These are phyloP conservation scores for Chondrilla cf. caribensis DNA, from an alignment of 37 sponge, comb jelly and placozoan species.

Conservation along the genomic window DNA sequence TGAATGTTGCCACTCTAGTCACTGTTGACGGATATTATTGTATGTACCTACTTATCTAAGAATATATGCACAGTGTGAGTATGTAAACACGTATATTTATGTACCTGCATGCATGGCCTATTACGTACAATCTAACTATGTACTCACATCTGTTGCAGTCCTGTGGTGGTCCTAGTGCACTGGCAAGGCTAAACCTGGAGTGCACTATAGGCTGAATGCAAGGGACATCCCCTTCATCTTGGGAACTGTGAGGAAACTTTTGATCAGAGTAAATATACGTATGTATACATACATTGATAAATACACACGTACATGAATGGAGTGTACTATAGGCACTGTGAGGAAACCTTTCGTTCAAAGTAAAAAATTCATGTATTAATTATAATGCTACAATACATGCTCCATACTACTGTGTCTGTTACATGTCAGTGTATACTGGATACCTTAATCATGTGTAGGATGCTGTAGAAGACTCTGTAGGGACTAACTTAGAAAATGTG, in stretches of 20 bases:
- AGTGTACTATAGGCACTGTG: too few relatives aligned
- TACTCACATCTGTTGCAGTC: not conserved
- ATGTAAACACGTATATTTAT: not conserved
- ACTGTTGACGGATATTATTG: too few relatives aligned
- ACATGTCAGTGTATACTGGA: not conserved
- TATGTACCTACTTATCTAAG: too few relatives aligned
- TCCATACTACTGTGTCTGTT: too few relatives aligned
- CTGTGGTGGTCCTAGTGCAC: not conserved
- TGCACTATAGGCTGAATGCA: slow-evolving; percentile 55
- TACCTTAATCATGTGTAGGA: not conserved
- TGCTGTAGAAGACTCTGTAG: too few relatives aligned
- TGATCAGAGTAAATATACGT: not conserved
- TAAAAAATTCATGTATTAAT: too few relatives aligned
- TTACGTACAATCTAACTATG: not conserved
- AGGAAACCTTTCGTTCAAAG: too few relatives aligned
- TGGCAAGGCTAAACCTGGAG: slow-evolving; percentile 29
- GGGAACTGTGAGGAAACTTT: slow-evolving; percentile 1
- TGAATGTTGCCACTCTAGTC: too few relatives aligned
- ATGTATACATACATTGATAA: too few relatives aligned
- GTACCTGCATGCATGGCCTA: not conserved
- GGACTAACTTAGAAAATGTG: not conserved
- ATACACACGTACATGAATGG: not conserved
- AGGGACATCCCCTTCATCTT: slow-evolving; percentile 74
- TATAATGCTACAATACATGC: not conserved
- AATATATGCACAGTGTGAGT: too few relatives aligned